Percentiles rank a stretch among this genome's conserved stretches.
Conservation (phyloP, 2,113 vertebrate genomes). For the Neomonachus schauinslandi region DNA sequence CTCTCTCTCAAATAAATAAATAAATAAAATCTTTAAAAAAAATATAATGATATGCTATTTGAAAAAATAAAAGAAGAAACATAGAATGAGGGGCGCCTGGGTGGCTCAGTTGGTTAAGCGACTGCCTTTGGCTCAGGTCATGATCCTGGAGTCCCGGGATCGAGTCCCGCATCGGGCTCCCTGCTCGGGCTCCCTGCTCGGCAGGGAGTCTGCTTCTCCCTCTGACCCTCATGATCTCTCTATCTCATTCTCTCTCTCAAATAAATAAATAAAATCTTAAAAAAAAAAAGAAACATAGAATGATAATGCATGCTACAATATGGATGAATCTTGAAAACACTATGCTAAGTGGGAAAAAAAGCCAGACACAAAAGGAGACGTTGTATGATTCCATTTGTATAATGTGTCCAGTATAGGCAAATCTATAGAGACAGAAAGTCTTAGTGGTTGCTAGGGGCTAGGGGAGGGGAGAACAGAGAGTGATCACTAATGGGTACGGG, state of each 20-base stretch:
- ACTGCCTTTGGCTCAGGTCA: too few relatives aligned
- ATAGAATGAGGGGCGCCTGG: background rate
- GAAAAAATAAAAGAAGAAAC: background rate
- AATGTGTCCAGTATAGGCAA: slow-evolving; percentile 9
- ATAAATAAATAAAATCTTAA: too few relatives aligned
- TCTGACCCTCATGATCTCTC: too few relatives aligned
- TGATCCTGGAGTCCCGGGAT: too few relatives aligned
- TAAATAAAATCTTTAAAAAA: too few relatives aligned
- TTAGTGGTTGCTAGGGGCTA: background rate
- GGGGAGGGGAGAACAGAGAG: background rate
- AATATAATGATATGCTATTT: slow-evolving; percentile 31
- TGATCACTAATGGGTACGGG: background rate
- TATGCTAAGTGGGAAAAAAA: slow-evolving; percentile 14
- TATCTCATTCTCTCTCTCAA: too few relatives aligned
- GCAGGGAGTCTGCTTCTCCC: too few relatives aligned
- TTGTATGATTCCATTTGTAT: slow-evolving; percentile 21
- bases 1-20: too few relatives aligned
- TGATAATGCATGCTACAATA: background rate
- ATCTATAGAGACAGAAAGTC: slow-evolving; percentile 22
- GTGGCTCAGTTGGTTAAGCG: too few relatives aligned
- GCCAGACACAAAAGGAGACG: background rate
- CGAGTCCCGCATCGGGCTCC: too few relatives aligned
- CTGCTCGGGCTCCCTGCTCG: too few relatives aligned
- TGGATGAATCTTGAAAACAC: slow-evolving; percentile 20
- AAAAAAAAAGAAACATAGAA: background rate